Base-by-base conservation (phyloP, 2,797 vertebrate genomes). In the Anniella stebbinsi region DNA sequence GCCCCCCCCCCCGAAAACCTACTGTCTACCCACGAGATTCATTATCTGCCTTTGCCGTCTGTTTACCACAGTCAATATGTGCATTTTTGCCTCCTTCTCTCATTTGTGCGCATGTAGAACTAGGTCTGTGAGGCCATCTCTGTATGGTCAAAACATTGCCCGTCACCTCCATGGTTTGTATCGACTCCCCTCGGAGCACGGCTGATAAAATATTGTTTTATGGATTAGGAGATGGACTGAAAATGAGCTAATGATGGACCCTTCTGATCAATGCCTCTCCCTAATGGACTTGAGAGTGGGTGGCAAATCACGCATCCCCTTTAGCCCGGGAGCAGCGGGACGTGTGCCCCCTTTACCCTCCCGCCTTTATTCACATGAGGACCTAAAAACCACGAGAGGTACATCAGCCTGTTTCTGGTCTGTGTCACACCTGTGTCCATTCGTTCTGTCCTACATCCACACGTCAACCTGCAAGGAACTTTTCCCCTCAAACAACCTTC, bases 241-340 rank as follows among this genome's bases (percentile, higher is more conserved):
- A 41, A 88, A 90, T 23, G 87, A 92, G 92, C 77, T 86, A 88
- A 90, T 88, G 84, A 92, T 90, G 87, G 89, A 88, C 83, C 84
- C 17, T 63, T 38, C 83, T 67, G 88, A 84, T 89, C 91, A 80
- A 92, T 87, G 84, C 38, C 1, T 54, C 66, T 84, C 80, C 63
- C 70, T 92, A 72, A 92, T 84, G 88, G 66, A 67, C 91, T 72
- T 0, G 15, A 7, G 51, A 54, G 21, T 51, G 78, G 81, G 73
- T 66, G 41, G 66, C 80, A 48, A 72, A 57, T 69, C 80, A 51
- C 69, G 33, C 67, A 1, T 25, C 28, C 63, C 51, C 21, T 28
- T 33, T 12, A 30, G 80, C 30, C 57, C 48, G 63, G 84, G 60
- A 54, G 33, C 23, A 33, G 41, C 21, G 18, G 18, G 36, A 67